phyloP scores from a whole-genome alignment of 2,797 vertebrate species.

The Gymnopithys bicolor region DNA sequence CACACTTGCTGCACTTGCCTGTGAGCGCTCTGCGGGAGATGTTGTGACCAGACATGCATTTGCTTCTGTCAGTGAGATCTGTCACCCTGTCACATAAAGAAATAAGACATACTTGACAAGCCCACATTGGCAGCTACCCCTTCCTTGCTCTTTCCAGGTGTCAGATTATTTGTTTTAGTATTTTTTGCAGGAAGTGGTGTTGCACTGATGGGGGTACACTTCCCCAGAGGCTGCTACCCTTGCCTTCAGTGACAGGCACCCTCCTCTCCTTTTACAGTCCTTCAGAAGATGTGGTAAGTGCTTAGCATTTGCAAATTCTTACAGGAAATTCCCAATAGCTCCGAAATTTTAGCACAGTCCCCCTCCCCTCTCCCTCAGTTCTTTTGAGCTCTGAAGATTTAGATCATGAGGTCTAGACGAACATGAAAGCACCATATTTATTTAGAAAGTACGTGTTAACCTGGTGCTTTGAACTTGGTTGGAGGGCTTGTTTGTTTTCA shows the following conservation, averaged over 20 bases:
- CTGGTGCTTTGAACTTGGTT: conserved; percentile 63
- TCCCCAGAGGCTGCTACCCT: background rate
- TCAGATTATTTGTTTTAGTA: background rate
- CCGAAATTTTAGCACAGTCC: background rate
- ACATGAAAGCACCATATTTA: conserved; percentile 52
- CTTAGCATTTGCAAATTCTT: background rate
- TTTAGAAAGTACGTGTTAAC: conserved; percentile 50
- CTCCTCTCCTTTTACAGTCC: background rate
- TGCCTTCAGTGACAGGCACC: background rate
- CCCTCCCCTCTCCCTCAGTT: background rate
- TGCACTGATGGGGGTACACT: background rate
- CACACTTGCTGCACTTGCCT: conserved; percentile 3
- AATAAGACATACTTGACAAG: conserved; percentile 46
- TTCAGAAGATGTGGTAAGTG: background rate
- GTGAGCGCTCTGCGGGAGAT: background rate
- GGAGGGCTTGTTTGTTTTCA: conserved; percentile 70
- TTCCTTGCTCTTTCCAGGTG: conserved; percentile 42
- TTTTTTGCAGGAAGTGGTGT: background rate
- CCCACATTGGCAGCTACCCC: conserved; percentile 19
- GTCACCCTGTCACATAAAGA: conserved; percentile 54
- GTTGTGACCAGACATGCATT: conserved; percentile 49
- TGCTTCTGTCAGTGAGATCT: conserved; percentile 54
- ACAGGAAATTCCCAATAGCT: background rate
- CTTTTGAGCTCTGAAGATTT: conserved; percentile 15
- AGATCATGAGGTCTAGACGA: conserved; percentile 25